phyloP scores from a whole-genome alignment of 1,140 invertebrate genomes.

The Euglossa dilemma region DNA sequence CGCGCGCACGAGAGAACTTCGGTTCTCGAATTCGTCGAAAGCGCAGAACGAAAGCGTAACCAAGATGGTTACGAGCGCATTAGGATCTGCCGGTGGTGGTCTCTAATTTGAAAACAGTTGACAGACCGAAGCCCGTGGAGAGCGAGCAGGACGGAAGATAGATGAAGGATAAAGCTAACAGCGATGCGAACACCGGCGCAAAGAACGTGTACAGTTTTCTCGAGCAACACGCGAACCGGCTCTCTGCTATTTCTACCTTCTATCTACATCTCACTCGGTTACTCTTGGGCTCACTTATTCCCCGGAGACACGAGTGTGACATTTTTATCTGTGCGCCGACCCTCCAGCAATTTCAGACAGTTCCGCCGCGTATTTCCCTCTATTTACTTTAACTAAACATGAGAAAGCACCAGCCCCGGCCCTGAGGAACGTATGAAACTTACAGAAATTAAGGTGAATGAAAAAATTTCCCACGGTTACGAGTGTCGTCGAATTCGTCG shows the following conservation, averaged over 20 bases:
- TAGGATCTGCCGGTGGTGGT: neutral
- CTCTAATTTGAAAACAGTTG: conserved; percentile 25
- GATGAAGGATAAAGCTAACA: conserved; percentile 62
- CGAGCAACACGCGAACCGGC: conserved; percentile 33
- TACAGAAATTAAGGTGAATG: conserved; percentile 55
- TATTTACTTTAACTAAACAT: conserved; percentile 66
- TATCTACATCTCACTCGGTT: conserved; percentile 62
- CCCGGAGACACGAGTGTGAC: conserved; percentile 68
- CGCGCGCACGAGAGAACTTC: too few relatives aligned
- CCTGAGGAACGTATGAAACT: conserved; percentile 41
- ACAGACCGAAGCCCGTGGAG: conserved; percentile 22
- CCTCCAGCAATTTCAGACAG: conserved; percentile 57
- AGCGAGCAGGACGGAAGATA: conserved; percentile 50
- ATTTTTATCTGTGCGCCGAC: conserved; percentile 66
- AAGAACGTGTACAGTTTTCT: conserved; percentile 61
- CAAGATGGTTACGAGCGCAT: neutral
- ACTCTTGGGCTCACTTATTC: conserved; percentile 62
- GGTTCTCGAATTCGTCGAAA: too few relatives aligned
- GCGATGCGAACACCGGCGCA: conserved; percentile 39
- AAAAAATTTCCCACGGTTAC: conserved; percentile 22
- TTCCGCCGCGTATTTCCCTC: conserved; percentile 51
- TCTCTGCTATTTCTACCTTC: conserved; percentile 48
- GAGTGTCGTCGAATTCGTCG: conserved; percentile 6
- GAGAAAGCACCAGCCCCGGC: conserved; percentile 49
- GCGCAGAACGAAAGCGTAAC: neutral